Evolutionary conservation across 2,113 vertebrate species (phyloP).

Genomic region (Cisticola juncidis): DNA sequence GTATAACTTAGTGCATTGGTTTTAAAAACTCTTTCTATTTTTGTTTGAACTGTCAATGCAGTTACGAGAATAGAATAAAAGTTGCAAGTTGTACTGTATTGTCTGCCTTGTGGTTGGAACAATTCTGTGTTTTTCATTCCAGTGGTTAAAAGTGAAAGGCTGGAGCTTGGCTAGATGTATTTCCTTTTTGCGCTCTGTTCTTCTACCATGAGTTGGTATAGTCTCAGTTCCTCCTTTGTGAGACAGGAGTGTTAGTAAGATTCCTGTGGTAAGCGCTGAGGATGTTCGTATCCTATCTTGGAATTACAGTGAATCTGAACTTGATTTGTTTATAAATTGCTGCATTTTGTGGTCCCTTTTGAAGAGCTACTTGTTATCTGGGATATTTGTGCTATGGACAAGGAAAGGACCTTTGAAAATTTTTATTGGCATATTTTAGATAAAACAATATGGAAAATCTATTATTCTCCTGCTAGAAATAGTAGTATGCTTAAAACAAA

Average conservation of each 20-base stretch:
- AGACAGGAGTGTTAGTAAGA: neutral
- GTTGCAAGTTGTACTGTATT: neutral
- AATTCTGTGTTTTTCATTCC: neutral
- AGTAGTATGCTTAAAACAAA: neutral
- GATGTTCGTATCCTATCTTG: neutral
- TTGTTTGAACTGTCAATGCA: neutral
- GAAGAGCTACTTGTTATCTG: neutral
- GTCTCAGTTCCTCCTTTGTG: neutral
- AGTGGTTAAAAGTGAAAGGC: conserved; percentile 36
- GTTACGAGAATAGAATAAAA: neutral
- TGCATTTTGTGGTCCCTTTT: neutral
- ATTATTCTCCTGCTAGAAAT: neutral
- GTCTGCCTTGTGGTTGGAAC: neutral
- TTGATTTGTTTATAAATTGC: neutral
- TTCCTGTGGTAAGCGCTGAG: neutral
- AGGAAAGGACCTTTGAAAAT: neutral
- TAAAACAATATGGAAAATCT: neutral
- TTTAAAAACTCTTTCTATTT: neutral
- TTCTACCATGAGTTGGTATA: neutral
- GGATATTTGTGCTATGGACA: neutral
- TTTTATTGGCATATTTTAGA: neutral
- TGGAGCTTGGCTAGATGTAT: neutral
- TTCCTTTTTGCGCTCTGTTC: neutral
- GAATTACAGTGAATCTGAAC: neutral
- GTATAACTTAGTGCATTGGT: neutral